Evolutionary conservation across 2,113 vertebrate genomes (phyloP).

Genomic region (Ivindomyrus marchei): DNA sequence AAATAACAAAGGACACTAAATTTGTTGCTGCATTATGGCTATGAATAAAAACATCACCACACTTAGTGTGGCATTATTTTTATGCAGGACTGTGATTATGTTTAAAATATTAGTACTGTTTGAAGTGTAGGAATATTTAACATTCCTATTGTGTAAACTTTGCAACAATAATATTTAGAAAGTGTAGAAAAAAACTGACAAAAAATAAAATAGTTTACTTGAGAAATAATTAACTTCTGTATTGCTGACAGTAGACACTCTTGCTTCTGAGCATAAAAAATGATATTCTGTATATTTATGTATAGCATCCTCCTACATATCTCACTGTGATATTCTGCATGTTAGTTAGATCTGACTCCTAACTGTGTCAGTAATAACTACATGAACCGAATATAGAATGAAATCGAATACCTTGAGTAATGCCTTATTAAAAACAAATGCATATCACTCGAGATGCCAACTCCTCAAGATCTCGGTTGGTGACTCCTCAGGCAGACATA

Average conservation of each 20-base stretch:
- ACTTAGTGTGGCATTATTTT: neutral
- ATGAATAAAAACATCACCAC: neutral
- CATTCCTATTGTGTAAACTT: neutral
- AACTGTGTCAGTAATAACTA: neutral
- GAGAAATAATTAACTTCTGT: neutral
- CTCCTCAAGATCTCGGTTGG: neutral
- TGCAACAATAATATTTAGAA: neutral
- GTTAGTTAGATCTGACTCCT: neutral
- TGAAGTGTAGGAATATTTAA: neutral
- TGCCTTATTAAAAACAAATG: neutral
- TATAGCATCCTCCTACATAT: neutral
- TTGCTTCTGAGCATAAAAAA: neutral
- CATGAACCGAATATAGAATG: neutral
- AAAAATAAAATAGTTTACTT: neutral
- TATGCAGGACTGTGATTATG: neutral
- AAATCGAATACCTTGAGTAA: neutral
- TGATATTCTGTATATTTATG: neutral
- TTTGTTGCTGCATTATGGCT: neutral
- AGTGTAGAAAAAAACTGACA: neutral
- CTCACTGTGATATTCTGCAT: conserved; percentile 1
- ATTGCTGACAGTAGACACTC: neutral
- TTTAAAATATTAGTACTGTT: neutral
- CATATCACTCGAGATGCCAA: neutral
- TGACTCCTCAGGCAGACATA: neutral
- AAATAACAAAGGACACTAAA: neutral